Evolutionary conservation across 2,888 invertebrate species (phyloP), one percentile per base, ranked within the genome.

Genomic region (Bhutanitis thaidina): DNA sequence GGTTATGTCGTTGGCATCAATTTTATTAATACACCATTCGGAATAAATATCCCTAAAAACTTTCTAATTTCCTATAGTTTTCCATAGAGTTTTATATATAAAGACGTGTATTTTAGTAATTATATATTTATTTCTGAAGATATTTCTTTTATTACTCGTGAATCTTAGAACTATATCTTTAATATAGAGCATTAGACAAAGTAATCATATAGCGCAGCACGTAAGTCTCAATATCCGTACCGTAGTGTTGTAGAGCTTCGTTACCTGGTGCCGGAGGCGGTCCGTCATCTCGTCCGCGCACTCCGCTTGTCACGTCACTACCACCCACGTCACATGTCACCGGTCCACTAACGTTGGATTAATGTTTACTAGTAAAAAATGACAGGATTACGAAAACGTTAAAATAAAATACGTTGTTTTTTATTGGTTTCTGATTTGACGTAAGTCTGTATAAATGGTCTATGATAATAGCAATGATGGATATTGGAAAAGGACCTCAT

Each of bases 241-340:
- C 39, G 51, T 25, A 43, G 36, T 35, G 30, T 13, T 38, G 25
- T 9, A 10, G 16, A 14, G 43, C 52, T 50, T 52, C 51, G 54
- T 62, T 64, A 65, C 62, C 69, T 73, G 73, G 65, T 67, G 60
- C 54, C 59, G 58, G 57, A 57, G 62, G 66, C 67, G 64, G 65
- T 69, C 68, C 67, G 65, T 73, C 67, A 67, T 57, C 68, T 70
- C 74, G 69, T 65, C 61, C 60, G 66, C 67, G 68, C 65, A 55
- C 55, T 52, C 61, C 49, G 55, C 61, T 62, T 65, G 66, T 62
- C 34, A 13, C 40, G 60, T 64, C 64, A 65, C 65, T 66, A 71
- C 80, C 79, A 69, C 80, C 80, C 69, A 71, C 68, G 62, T 60
- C 35, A 66, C 47, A 5, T 52, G 56, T 56, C 47, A 58, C 52